phyloP scores from a whole-genome alignment of 2,113 vertebrate species.

The Empidonax alnorum region DNA sequence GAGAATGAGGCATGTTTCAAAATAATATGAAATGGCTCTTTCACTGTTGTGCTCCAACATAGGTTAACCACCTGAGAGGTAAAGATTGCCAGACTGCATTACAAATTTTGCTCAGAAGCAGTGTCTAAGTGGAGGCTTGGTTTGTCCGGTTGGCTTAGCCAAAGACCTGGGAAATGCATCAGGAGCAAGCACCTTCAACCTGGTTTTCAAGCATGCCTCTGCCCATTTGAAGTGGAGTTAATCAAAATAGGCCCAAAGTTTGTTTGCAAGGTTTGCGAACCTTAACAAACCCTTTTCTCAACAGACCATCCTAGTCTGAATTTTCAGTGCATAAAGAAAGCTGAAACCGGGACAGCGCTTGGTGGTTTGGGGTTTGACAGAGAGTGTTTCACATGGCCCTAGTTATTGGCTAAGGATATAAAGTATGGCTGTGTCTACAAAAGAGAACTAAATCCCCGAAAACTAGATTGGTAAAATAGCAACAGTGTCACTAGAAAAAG shows the following conservation, averaged over 20 bases:
- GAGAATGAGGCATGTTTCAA: conserved; percentile 5
- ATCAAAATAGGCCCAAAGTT: conserved; percentile 12
- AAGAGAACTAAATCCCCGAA: conserved; percentile 19
- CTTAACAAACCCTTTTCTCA: conserved; percentile 23
- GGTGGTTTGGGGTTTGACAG: conserved; percentile 61
- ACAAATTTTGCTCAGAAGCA: background rate
- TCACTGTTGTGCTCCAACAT: background rate
- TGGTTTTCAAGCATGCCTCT: background rate
- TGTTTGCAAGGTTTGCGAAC: conserved; percentile 29
- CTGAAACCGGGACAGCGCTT: conserved; percentile 47
- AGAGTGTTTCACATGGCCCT: conserved; percentile 50
- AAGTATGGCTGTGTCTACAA: background rate
- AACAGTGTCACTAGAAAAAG: background rate
- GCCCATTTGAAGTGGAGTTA: background rate
- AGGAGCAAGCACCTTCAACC: background rate
- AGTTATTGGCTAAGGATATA: conserved; percentile 40
- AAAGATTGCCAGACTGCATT: background rate
- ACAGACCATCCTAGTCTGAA: conserved; percentile 39
- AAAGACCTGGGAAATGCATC: conserved; percentile 8
- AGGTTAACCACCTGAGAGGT: conserved; percentile 12
- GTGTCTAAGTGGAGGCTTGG: background rate
- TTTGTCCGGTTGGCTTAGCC: background rate
- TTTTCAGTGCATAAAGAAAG: conserved; percentile 48
- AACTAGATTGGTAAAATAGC: conserved; percentile 15
- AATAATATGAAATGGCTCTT: conserved; percentile 14